These are phyloP conservation scores for Mesocentrotus franciscanus DNA, from an alignment of 53 echinoderm and acorn worm genomes.

Conservation along the genomic window DNA sequence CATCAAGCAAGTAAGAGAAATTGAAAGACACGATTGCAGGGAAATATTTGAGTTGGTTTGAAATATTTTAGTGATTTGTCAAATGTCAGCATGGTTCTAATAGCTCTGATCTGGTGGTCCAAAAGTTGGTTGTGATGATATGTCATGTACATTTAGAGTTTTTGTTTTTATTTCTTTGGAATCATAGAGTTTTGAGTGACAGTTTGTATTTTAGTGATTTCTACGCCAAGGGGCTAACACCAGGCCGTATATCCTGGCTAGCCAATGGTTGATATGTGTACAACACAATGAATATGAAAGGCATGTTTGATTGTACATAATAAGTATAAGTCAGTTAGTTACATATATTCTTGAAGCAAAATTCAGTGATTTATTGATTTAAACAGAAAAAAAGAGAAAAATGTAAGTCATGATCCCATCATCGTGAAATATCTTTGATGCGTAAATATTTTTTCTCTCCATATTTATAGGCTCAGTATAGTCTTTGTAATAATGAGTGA, in stretches of 20 bases:
- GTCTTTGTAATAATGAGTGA: no score
- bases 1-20: conserved; percentile 12
- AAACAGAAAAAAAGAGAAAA: no score
- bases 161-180: conserved; percentile 30
- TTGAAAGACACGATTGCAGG: conserved; percentile 3
- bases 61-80: conserved; percentile 50
- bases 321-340: background rate
- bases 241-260: background rate
- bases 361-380: background rate
- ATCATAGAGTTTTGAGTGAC: conserved; percentile 21
- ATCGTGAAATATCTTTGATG: background rate
- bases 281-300: background rate
- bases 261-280: background rate
- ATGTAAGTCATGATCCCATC: background rate
- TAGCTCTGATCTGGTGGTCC: conserved; percentile 35
- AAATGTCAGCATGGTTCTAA: conserved; percentile 51
- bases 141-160: conserved; percentile 3
- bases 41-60: conserved; percentile 54
- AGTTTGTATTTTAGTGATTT: background rate
- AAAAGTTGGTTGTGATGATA: background rate
- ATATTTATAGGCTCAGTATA: background rate
- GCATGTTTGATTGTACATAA: background rate
- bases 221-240: background rate
- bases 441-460: background rate
- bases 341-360: background rate